phyloP scores from a whole-genome alignment of 2,113 vertebrate species.

The Marmota monax region DNA sequence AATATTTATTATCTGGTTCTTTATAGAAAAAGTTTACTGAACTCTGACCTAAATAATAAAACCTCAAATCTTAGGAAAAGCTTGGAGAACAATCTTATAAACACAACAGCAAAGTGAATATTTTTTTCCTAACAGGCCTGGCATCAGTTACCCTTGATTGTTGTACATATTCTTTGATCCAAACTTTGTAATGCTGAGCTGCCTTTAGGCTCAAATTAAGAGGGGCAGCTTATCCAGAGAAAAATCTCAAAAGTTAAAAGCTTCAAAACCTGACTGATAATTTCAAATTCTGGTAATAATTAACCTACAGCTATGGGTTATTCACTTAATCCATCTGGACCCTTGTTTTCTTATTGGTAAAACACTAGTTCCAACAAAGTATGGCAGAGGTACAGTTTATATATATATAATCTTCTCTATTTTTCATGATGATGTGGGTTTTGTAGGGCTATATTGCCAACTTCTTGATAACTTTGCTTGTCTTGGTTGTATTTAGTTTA shows the following conservation, averaged over 20 bases:
- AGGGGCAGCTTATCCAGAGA: neutral
- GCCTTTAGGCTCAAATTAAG: neutral
- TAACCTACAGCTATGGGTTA: neutral
- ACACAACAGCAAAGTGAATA: neutral
- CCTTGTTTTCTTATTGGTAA: neutral
- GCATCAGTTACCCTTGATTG: neutral
- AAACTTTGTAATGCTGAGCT: neutral
- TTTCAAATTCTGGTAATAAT: neutral
- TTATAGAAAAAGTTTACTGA: neutral
- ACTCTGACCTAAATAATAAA: neutral
- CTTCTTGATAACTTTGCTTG: neutral
- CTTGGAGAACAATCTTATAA: neutral
- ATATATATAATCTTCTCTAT: neutral
- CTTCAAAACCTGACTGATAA: neutral
- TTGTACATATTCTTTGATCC: neutral
- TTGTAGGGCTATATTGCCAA: neutral
- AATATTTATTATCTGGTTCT: neutral
- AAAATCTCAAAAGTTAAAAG: neutral
- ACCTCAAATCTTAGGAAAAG: constrained; percentile 54
- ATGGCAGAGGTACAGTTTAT: neutral
- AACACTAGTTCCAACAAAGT: neutral
- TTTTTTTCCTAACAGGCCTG: neutral
- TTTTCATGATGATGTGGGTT: neutral
- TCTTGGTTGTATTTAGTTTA: neutral
- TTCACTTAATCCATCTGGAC: neutral